Evolutionary conservation across 1,140 invertebrate genomes (phyloP), one percentile per base, ranked within the genome.

Genomic region (Eubasilissa regina): DNA sequence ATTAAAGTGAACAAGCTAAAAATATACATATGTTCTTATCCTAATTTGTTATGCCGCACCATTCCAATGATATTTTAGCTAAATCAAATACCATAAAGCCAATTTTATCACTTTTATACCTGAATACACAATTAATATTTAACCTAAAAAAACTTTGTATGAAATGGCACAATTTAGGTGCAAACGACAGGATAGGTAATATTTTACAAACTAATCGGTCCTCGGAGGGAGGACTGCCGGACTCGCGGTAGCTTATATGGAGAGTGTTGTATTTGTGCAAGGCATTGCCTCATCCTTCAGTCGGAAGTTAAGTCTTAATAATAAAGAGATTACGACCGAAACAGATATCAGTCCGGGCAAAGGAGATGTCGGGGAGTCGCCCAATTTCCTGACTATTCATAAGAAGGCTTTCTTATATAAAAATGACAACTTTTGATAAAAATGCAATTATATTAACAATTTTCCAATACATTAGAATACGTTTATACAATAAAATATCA

Each of bases 1-100:
- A 77, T 82, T 80, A 53, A 79, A 83, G 81, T 83, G 81, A 80
- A 80, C 79, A 83, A 83, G 81, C 81, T 83, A 83, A 83, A 79
- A 80, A 83, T 83, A 80, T 83, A 83, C 81, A 83, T 78, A 73
- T 83, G 75, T 75, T 70, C 78, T 80, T 77, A 80, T 78, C 73
- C 79, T 83, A 83, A 80, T 83, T 83, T 80, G 81, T 83, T 80
- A 83, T 56, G 81, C 75, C 80, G 81, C 81, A 83, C 81, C 81
- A 75, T 83, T 76, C 78, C 78, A 70, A 78, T 80, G 81, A 83
- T 83, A 83, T 83, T 78, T 80, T 78, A 75, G 81, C 81, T 83
- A 83, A 83, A 68, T 80, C 78, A 83, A 80, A 78, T 78, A 76
- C 79, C 81, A 83, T 83, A 83, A 83, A 83, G 81, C 81, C 81